Conservation (phyloP, 92 coral and sea anemone genomes). For the Epizoanthus ramosus region DNA sequence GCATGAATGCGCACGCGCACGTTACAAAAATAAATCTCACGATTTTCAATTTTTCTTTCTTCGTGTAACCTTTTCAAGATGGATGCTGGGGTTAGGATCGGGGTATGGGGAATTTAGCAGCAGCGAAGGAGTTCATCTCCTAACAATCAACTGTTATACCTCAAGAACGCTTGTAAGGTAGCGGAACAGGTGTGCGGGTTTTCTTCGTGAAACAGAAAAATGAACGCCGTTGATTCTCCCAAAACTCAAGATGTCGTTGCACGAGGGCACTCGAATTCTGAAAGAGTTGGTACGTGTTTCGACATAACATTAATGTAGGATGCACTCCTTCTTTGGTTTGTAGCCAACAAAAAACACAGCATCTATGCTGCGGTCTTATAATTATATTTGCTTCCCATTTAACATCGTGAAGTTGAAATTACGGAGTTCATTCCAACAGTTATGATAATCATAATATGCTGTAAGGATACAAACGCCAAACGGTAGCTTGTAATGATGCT, state of each 20-base stretch:
- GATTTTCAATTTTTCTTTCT: constrained; percentile 23
- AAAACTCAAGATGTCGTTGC: constrained; percentile 21
- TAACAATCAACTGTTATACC: constrained; percentile 21
- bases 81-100: constrained; percentile 15
- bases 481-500: constrained; percentile 12
- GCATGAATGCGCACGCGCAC: constrained; percentile 24
- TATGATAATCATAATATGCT: neutral
- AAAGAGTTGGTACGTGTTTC: constrained; percentile 34
- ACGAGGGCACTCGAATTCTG: constrained; percentile 21
- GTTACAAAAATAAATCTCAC: constrained; percentile 38
- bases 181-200: neutral
- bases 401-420: neutral
- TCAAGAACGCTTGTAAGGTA: constrained; percentile 9
- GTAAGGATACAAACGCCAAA: neutral
- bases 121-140: constrained; percentile 27
- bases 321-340: neutral
- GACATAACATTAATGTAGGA: neutral
- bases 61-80: constrained; percentile 39
- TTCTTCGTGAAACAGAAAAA: neutral
- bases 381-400: neutral
- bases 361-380: neutral
- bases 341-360: neutral
- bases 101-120: constrained; percentile 29
- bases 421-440: constrained; percentile 21
- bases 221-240: constrained; percentile 29